Conservation (phyloP, 37 sponge, comb jelly and placozoan species). For the Haliclona indistincta region DNA sequence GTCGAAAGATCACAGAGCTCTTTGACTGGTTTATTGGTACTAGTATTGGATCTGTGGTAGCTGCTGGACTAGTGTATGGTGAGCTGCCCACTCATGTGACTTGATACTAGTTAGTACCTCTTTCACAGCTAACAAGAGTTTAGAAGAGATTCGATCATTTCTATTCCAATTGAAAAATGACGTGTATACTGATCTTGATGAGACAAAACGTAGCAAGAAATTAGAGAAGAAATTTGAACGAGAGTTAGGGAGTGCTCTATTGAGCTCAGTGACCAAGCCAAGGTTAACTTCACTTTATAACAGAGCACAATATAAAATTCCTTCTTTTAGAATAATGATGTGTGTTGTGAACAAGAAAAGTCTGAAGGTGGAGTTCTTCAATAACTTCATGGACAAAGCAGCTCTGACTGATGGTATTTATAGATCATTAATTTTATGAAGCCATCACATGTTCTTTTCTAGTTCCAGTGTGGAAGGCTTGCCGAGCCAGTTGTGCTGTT, state of each 20-base stretch:
- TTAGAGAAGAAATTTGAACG: too few relatives aligned
- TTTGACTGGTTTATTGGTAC: conserved; percentile 60
- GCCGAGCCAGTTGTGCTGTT: conserved; percentile 20
- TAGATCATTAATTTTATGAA: too few relatives aligned
- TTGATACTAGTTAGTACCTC: background rate
- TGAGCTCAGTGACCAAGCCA: too few relatives aligned
- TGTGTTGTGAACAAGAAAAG: conserved; percentile 43
- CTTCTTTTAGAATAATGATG: conserved; percentile 59
- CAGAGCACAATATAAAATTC: too few relatives aligned
- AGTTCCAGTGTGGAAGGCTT: conserved; percentile 18
- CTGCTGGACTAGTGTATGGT: conserved; percentile 46
- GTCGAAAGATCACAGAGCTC: conserved; percentile 41
- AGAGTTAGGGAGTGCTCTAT: too few relatives aligned
- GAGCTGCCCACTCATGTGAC: background rate
- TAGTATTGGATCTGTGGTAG: conserved; percentile 37
- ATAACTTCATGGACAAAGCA: conserved; percentile 45
- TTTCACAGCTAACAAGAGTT: conserved; percentile 13
- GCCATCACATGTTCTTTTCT: too few relatives aligned
- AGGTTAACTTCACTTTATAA: too few relatives aligned
- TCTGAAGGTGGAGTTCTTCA: conserved; percentile 60
- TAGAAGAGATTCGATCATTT: conserved; percentile 18
- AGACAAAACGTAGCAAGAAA: too few relatives aligned
- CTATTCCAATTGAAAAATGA: conserved; percentile 53
- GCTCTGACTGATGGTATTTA: conserved; percentile 3
- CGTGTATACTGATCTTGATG: too few relatives aligned